Percentiles rank a stretch among this genome's conserved stretches.
Evolutionary conservation across 2,113 vertebrate genomes (phyloP).

Genomic region (Rhombomys opimus): DNA sequence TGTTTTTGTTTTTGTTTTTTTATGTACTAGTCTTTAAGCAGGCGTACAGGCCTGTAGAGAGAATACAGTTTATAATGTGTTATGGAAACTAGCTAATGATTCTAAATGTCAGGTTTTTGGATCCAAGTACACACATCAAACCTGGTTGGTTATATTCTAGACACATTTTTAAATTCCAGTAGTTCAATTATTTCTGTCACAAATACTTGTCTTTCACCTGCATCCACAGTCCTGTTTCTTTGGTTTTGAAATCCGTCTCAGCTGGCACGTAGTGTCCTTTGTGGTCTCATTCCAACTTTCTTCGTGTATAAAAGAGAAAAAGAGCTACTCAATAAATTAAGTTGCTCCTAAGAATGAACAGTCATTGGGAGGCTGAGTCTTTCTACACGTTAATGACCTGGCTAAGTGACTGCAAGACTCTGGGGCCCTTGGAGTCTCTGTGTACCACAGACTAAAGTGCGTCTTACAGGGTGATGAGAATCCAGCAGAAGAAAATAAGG

Average conservation of each 20-base stretch:
- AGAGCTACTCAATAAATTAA: background rate
- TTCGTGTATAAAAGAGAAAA: background rate
- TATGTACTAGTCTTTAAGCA: background rate
- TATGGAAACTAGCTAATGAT: background rate
- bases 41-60: background rate
- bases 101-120: background rate
- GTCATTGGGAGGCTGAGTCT: background rate
- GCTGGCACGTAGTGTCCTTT: background rate
- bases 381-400: background rate
- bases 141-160: background rate
- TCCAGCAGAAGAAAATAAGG: background rate
- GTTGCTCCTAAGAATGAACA: slow-evolving; percentile 21
- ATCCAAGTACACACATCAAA: background rate
- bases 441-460: background rate
- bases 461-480: background rate
- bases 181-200: slow-evolving; percentile 32
- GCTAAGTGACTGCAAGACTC: background rate
- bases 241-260: slow-evolving; percentile 41
- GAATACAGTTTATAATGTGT: background rate
- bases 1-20: background rate
- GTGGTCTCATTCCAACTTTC: background rate
- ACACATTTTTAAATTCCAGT: slow-evolving; percentile 37
- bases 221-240: background rate
- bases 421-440: background rate
- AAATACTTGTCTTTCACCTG: slow-evolving; percentile 2